A percentile compares a stretch with the other conserved stretches of the same genome.
Conservation (phyloP, 1,140 invertebrate species). For the Camponotus pennsylvanicus region DNA sequence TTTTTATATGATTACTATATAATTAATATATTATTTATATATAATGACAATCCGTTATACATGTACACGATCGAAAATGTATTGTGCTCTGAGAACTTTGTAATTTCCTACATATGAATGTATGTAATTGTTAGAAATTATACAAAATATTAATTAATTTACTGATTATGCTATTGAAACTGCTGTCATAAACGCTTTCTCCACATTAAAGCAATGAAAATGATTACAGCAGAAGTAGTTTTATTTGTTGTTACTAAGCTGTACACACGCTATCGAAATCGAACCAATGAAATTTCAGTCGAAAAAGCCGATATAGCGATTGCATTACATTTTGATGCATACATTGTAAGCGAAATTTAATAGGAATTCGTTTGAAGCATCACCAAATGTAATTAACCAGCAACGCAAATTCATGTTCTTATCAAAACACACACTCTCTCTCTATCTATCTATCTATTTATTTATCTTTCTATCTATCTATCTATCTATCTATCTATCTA, state of each 20-base stretch:
- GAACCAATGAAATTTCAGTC: constrained; percentile 23
- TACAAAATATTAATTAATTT: constrained; percentile 46
- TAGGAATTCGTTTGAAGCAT: constrained; percentile 53
- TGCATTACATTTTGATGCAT: constrained; percentile 40
- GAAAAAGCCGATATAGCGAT: constrained; percentile 10
- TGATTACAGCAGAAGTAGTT: constrained; percentile 37
- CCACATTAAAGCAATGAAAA: constrained; percentile 26
- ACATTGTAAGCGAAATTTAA: constrained; percentile 58
- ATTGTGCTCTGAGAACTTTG: not conserved
- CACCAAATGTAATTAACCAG: constrained; percentile 34
- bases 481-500: too few relatives aligned
- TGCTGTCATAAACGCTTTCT: not conserved
- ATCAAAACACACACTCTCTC: not conserved
- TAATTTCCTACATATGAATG: not conserved
- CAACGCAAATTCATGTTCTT: not conserved
- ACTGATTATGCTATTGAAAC: not conserved
- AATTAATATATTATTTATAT: not conserved
- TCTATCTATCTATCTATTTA: too few relatives aligned
- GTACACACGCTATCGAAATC: not conserved
- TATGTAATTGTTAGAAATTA: not conserved
- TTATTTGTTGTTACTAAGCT: constrained; percentile 41
- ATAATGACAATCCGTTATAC: not conserved
- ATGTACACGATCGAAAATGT: not conserved
- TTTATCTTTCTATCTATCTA: too few relatives aligned
- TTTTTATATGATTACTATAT: not conserved